Conservation (phyloP, 2,797 vertebrate genomes). For the Lacerta agilis region DNA sequence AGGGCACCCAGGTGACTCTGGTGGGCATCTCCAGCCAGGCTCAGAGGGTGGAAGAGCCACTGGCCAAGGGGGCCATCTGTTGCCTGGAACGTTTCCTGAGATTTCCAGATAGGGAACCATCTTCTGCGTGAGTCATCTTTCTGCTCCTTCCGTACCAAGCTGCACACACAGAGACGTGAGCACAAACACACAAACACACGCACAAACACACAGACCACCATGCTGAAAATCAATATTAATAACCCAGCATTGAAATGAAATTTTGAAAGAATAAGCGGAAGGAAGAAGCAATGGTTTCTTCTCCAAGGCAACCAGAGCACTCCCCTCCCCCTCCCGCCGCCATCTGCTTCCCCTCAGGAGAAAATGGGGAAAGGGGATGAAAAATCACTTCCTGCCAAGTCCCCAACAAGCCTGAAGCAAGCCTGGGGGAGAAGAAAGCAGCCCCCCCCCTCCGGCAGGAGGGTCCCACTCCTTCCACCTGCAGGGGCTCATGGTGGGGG, state of each 20-base stretch:
- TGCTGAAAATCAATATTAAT: background rate
- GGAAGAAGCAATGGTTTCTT: background rate
- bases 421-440: background rate
- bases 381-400: background rate
- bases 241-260: background rate
- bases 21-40: too few species aligned
- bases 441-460: accelerated
- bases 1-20: too few species aligned
- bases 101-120: background rate
- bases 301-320: background rate
- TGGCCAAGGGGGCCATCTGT: background rate
- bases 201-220: background rate
- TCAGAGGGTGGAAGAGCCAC: background rate
- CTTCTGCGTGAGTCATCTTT: background rate
- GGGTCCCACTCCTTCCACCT: background rate
- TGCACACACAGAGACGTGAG: background rate
- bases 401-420: background rate
- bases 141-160: background rate
- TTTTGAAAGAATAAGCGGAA: background rate
- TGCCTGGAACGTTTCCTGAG: background rate
- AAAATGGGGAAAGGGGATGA: background rate
- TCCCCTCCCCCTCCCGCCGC: background rate
- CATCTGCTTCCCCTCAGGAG: background rate
- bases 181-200: background rate
- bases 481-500: background rate